Evolutionary conservation across 1,140 invertebrate species (phyloP).

Genomic region (Eriosoma lanigerum): DNA sequence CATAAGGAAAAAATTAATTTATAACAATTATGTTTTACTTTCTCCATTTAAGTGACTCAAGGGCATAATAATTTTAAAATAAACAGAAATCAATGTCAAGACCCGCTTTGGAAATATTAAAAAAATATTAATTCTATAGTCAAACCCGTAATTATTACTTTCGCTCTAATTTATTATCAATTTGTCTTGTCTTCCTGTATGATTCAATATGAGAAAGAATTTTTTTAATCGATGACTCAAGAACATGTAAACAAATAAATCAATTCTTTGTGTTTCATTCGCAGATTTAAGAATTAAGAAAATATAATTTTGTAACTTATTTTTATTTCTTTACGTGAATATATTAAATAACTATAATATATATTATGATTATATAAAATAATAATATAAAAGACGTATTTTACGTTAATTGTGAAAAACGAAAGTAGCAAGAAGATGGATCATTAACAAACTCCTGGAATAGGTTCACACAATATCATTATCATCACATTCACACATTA

Average conservation of each 20-base stretch:
- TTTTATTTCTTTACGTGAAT: too few relatives aligned
- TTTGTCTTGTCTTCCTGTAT: slow-evolving; percentile 12
- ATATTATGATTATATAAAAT: slow-evolving; percentile 11
- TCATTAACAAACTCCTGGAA: slow-evolving; percentile 22
- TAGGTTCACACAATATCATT: slow-evolving; percentile 42
- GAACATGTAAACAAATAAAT: not conserved
- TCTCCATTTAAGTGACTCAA: not conserved
- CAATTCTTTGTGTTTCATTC: not conserved
- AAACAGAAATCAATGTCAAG: slow-evolving; percentile 45
- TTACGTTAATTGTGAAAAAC: slow-evolving; percentile 44
- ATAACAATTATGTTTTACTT: slow-evolving; percentile 35
- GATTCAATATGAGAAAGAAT: slow-evolving; percentile 21
- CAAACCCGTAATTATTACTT: slow-evolving; percentile 23
- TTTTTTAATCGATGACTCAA: not conserved
- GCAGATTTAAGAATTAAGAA: not conserved
- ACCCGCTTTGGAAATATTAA: slow-evolving; percentile 20
- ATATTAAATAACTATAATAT: too few relatives aligned
- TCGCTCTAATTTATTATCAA: slow-evolving; percentile 31
- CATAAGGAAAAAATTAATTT: not conserved
- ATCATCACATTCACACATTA: slow-evolving; percentile 20
- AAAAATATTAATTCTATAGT: not conserved
- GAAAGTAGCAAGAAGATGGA: slow-evolving; percentile 3
- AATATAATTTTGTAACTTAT: too few relatives aligned
- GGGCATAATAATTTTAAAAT: slow-evolving; percentile 10
- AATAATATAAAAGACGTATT: slow-evolving; percentile 11